Percentiles rank a stretch among this genome's conserved stretches.
Conservation (phyloP, 30 jellyfish, hydroid and myxozoan species). For the Cassiopea xamachana region DNA sequence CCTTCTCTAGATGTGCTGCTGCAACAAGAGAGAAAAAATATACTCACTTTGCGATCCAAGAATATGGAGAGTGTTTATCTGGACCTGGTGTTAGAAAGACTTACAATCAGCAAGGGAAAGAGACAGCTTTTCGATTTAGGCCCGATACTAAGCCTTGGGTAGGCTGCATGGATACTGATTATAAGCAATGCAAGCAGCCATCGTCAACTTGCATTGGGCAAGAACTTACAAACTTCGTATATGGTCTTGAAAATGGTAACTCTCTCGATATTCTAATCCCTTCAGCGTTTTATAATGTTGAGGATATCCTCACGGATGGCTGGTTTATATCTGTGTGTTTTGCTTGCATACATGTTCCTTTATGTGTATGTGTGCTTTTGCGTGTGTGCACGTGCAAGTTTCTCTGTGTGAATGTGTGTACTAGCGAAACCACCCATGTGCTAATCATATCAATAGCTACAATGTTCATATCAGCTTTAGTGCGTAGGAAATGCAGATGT, state of each 20-base stretch:
- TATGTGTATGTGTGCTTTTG: too few relatives aligned
- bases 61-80: slow-evolving; percentile 91
- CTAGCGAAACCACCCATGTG: too few relatives aligned
- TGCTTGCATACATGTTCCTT: too few relatives aligned
- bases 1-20: slow-evolving; percentile 80
- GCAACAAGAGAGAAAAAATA: slow-evolving; percentile 72
- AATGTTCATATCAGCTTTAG: too few relatives aligned
- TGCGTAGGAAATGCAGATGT: too few relatives aligned
- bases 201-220: slow-evolving; percentile 93
- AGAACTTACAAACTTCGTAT: slow-evolving; percentile 92
- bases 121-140: slow-evolving; percentile 66
- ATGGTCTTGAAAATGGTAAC: slow-evolving; percentile 92
- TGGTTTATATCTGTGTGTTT: too few relatives aligned
- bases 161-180: slow-evolving; percentile 95
- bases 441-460: too few relatives aligned
- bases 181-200: slow-evolving; percentile 75
- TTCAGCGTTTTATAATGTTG: not conserved
- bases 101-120: slow-evolving; percentile 77
- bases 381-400: too few relatives aligned
- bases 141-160: slow-evolving; percentile 88
- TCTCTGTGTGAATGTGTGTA: too few relatives aligned
- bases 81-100: slow-evolving; percentile 87
- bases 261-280: not conserved
- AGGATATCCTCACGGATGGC: too few relatives aligned
- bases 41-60: slow-evolving; percentile 91